Conservation (phyloP, 2,113 vertebrate genomes). For the Triplophysa rosa region DNA sequence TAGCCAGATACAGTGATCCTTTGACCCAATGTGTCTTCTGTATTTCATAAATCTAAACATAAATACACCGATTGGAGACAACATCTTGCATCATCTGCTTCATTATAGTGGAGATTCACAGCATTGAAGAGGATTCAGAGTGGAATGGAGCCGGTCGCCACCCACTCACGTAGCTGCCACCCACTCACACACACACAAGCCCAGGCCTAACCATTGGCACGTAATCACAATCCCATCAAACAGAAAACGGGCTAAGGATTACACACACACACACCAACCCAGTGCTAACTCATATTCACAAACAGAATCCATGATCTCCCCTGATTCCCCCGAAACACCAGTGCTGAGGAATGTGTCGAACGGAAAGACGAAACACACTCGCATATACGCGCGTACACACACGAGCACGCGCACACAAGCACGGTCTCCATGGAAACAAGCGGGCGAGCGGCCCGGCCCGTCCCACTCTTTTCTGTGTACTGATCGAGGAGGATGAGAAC, state of each 20-base stretch:
- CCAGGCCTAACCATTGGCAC: slow-evolving; percentile 9
- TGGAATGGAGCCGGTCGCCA: slow-evolving; percentile 14
- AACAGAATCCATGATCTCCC: slow-evolving; percentile 26
- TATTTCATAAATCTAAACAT: slow-evolving; percentile 22
- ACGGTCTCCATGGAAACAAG: slow-evolving; percentile 57
- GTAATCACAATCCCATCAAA: slow-evolving; percentile 7
- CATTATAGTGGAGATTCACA: slow-evolving; percentile 34
- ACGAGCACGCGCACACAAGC: not conserved
- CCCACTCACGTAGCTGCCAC: slow-evolving; percentile 61
- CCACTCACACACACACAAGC: slow-evolving; percentile 58
- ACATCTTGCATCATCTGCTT: slow-evolving; percentile 16
- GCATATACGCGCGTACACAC: slow-evolving; percentile 20
- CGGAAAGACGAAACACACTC: slow-evolving; percentile 17
- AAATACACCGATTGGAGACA: slow-evolving; percentile 3
- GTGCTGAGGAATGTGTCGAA: slow-evolving; percentile 41
- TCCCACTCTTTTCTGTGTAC: slow-evolving; percentile 49
- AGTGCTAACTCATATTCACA: not conserved
- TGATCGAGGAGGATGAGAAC: slow-evolving; percentile 31
- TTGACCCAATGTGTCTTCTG: not conserved
- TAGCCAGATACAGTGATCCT: slow-evolving; percentile 1
- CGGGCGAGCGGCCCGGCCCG: slow-evolving; percentile 46
- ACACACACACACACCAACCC: not conserved
- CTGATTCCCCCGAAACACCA: slow-evolving; percentile 16
- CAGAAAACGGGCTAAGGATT: not conserved
- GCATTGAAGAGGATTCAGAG: slow-evolving; percentile 19